phyloP scores from a whole-genome alignment of 2,888 invertebrate species.

The Stomorhina lunata region DNA sequence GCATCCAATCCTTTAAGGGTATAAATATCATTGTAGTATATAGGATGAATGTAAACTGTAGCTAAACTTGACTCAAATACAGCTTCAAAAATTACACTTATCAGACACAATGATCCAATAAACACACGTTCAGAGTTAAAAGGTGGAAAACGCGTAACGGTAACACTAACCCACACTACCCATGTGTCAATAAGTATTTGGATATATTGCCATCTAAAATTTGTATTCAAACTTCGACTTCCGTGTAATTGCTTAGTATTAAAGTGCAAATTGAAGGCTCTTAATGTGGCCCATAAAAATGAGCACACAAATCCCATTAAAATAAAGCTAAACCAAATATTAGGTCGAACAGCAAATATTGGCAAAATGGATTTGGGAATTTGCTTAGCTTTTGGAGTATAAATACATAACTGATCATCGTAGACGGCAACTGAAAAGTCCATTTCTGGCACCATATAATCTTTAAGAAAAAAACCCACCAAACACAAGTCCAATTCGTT shows the following conservation, averaged over 20 bases:
- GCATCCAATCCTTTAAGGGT: no score
- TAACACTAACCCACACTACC: slow-evolving; percentile 76
- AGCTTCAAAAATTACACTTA: no score
- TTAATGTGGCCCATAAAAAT: slow-evolving; percentile 70
- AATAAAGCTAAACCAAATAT: slow-evolving; percentile 76
- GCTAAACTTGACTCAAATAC: no score
- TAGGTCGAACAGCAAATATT: slow-evolving; percentile 73
- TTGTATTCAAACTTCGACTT: neutral
- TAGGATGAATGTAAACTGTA: no score
- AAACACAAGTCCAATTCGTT: slow-evolving; percentile 76
- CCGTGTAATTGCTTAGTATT: neutral
- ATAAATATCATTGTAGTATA: no score
- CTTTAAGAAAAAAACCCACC: slow-evolving; percentile 79
- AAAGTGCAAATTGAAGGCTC: slow-evolving; percentile 71
- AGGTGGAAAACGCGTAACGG: slow-evolving; percentile 72
- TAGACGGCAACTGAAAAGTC: slow-evolving; percentile 77
- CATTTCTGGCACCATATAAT: slow-evolving; percentile 76
- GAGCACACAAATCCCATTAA: slow-evolving; percentile 71
- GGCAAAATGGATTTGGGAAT: slow-evolving; percentile 77
- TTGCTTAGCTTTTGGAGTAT: slow-evolving; percentile 76
- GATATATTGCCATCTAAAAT: slow-evolving; percentile 66
- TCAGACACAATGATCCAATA: slow-evolving; percentile 74
- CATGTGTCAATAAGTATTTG: slow-evolving; percentile 73
- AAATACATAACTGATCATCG: slow-evolving; percentile 78
- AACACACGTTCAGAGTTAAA: slow-evolving; percentile 76